These are phyloP conservation scores for Mormyrus hasselquistii DNA, from an alignment of 2,797 vertebrate genomes.

Conservation along the genomic window DNA sequence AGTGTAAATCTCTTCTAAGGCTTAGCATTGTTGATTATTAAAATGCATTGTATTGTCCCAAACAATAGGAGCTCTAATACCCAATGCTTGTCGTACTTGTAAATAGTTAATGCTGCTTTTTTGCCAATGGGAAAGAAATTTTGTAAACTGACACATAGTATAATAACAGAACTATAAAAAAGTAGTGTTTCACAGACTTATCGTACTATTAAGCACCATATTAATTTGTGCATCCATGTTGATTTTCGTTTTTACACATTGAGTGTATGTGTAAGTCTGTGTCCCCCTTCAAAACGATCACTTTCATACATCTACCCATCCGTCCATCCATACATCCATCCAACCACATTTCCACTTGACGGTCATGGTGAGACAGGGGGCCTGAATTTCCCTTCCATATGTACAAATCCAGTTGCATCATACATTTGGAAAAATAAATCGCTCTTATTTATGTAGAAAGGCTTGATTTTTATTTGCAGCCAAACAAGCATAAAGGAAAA, in stretches of 20 bases:
- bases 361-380: neutral
- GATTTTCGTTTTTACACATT: neutral
- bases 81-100: neutral
- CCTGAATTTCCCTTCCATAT: neutral
- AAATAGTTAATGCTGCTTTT: neutral
- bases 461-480: neutral
- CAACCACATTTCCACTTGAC: neutral
- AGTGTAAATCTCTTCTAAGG: neutral
- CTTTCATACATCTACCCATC: neutral
- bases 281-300: neutral
- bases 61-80: neutral
- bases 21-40: neutral
- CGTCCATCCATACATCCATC: neutral
- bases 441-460: neutral
- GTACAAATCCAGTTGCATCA: neutral
- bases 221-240: neutral
- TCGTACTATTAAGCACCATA: neutral
- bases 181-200: neutral
- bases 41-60: neutral
- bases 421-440: neutral
- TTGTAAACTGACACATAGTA: neutral
- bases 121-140: neutral
- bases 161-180: neutral
- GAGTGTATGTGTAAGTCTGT: neutral
- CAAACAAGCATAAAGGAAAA: conserved; percentile 3